Evolutionary conservation across 1,140 invertebrate genomes (phyloP).

Genomic region (Lasaia peninsularis): DNA sequence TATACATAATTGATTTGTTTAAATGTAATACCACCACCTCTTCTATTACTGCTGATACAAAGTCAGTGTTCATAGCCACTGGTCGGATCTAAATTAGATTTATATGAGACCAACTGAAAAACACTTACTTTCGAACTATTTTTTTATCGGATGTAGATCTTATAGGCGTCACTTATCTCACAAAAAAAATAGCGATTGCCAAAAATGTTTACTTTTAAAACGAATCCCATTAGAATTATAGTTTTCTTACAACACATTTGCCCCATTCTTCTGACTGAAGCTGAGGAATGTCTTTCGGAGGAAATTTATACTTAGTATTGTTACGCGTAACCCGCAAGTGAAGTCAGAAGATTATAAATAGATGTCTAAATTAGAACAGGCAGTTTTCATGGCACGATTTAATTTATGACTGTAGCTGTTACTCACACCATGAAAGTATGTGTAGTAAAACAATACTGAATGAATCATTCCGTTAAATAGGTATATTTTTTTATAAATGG

Average conservation of each 20-base stretch:
- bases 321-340: conserved; percentile 30
- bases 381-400: conserved; percentile 40
- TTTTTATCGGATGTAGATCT: too few relatives aligned
- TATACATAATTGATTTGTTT: too few relatives aligned
- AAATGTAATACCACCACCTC: too few relatives aligned
- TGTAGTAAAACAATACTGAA: not conserved
- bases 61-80: too few relatives aligned
- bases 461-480: not conserved
- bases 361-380: conserved; percentile 40
- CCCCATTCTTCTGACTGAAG: not conserved
- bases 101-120: too few relatives aligned
- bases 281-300: not conserved
- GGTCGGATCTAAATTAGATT: too few relatives aligned
- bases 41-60: too few relatives aligned
- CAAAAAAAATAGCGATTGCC: too few relatives aligned
- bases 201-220: too few relatives aligned
- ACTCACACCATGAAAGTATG: not conserved
- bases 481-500: not conserved
- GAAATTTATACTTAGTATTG: conserved; percentile 10
- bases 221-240: too few relatives aligned
- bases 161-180: too few relatives aligned
- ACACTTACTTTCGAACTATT: too few relatives aligned
- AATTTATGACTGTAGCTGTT: conserved; percentile 37
- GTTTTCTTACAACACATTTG: not conserved
- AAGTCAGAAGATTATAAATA: conserved; percentile 62